Evolutionary conservation across 2,888 invertebrate species (phyloP).

Genomic region (Oxyteleia sp.): DNA sequence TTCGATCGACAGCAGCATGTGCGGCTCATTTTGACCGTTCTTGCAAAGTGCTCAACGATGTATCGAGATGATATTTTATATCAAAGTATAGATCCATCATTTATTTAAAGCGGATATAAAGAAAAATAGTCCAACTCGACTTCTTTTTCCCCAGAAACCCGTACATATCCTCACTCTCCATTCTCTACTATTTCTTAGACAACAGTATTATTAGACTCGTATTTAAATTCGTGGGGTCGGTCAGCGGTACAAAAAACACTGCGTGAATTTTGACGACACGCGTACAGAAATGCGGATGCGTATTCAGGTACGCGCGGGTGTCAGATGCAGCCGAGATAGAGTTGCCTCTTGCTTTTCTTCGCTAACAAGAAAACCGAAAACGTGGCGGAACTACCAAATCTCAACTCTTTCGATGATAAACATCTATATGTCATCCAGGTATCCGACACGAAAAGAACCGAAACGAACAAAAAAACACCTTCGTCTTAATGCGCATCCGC

Average conservation of each 20-base stretch:
- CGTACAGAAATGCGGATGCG: slow-evolving; percentile 33
- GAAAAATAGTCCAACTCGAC: too few relatives aligned
- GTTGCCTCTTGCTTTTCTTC: slow-evolving; percentile 76
- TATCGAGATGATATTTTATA: too few relatives aligned
- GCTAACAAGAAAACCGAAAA: slow-evolving; percentile 83
- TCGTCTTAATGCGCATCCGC: too few relatives aligned
- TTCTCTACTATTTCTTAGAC: too few relatives aligned
- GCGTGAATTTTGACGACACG: slow-evolving; percentile 49
- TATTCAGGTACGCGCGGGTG: slow-evolving; percentile 76
- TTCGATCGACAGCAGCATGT: slow-evolving; percentile 46
- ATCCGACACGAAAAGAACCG: slow-evolving; percentile 37
- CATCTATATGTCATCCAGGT: slow-evolving; percentile 67
- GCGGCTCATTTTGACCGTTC: slow-evolving; percentile 63
- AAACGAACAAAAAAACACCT: slow-evolving; percentile 32
- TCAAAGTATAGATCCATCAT: too few relatives aligned
- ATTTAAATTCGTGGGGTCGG: slow-evolving; percentile 17
- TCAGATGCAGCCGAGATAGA: slow-evolving; percentile 82
- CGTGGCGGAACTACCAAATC: slow-evolving; percentile 85
- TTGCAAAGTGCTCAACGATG: slow-evolving; percentile 44
- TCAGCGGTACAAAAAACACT: slow-evolving; percentile 9
- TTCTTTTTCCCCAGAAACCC: too few relatives aligned
- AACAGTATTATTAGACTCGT: neutral
- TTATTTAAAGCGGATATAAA: too few relatives aligned
- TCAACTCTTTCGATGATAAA: slow-evolving; percentile 71
- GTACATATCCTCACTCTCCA: too few relatives aligned